Conservation (phyloP, 2,797 vertebrate species). For the Oreochromis mossambicus region DNA sequence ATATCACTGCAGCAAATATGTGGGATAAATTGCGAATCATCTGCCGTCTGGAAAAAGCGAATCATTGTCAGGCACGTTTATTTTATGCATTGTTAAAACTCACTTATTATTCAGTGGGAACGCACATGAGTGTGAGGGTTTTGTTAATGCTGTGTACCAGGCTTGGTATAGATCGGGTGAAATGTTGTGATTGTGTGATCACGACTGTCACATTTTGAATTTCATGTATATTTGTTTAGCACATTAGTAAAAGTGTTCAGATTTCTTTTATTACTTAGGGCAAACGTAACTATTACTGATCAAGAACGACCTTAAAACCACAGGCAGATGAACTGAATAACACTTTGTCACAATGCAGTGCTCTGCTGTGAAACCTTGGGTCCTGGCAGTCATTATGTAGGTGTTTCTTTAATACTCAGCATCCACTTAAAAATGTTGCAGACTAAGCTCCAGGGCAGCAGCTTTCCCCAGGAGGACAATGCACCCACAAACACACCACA, state of each 20-base stretch:
- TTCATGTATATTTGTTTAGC: background rate
- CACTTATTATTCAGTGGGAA: constrained; percentile 1
- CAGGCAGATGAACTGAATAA: background rate
- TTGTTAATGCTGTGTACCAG: background rate
- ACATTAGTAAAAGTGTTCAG: background rate
- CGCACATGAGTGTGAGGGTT: background rate
- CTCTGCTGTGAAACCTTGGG: background rate
- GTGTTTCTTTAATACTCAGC: background rate
- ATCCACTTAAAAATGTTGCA: background rate
- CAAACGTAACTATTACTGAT: background rate
- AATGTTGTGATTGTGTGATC: background rate
- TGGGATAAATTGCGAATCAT: background rate
- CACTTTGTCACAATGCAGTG: background rate
- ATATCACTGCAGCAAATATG: background rate
- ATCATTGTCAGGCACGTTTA: background rate
- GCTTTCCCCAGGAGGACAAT: background rate
- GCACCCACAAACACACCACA: background rate
- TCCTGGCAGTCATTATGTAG: background rate
- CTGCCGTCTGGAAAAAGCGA: background rate
- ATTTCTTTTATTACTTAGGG: background rate
- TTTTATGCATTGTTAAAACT: background rate
- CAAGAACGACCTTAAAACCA: background rate
- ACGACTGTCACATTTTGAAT: background rate
- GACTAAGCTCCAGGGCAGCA: background rate
- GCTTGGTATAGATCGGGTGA: background rate